Conservation (phyloP, 1,140 invertebrate species). For the Eupristina koningsbergeri region DNA sequence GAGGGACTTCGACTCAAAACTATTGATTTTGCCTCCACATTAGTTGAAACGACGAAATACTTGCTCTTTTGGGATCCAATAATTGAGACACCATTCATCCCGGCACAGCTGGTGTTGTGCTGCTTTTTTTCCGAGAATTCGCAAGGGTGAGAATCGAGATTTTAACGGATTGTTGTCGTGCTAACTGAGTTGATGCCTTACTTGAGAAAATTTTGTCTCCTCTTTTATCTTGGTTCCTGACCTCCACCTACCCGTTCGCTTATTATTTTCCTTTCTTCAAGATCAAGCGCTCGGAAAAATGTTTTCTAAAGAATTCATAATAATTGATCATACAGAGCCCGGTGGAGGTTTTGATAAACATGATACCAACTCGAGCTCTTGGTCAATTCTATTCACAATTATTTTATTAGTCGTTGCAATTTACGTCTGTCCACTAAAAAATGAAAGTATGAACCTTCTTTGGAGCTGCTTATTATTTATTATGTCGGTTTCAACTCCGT, state of each 20-base stretch:
- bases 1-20: not conserved
- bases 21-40: not conserved
- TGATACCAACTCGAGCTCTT: not conserved
- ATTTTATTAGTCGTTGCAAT: not conserved
- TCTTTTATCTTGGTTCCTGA: not conserved
- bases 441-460: too few species aligned
- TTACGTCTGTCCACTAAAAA: not conserved
- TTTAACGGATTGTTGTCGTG: not conserved
- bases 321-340: not conserved
- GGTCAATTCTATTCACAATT: not conserved
- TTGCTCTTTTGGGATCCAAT: too few species aligned
- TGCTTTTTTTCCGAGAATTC: not conserved
- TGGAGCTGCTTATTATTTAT: too few species aligned
- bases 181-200: not conserved
- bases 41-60: too few species aligned
- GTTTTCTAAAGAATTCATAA: not conserved
- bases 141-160: not conserved
- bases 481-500: too few species aligned
- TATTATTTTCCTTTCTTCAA: not conserved
- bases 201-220: not conserved
- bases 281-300: constrained; percentile 10
- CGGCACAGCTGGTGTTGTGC: not conserved
- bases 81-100: too few species aligned
- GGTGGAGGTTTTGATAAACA: not conserved
- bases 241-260: not conserved